Conservation (phyloP, 2,888 invertebrate genomes). For the Nephrotoma appendiculata region DNA sequence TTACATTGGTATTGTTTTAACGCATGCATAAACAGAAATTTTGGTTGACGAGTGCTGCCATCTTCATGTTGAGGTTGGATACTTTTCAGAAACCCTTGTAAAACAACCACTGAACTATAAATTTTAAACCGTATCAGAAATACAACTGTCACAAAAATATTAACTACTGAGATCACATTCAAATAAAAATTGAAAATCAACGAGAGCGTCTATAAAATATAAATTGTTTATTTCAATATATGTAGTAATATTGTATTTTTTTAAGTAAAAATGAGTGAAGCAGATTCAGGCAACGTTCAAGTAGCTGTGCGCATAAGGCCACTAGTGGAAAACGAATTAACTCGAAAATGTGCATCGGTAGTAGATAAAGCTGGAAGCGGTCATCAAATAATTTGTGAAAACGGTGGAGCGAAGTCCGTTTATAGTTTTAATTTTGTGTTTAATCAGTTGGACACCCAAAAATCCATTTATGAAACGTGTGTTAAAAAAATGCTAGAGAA, state of each 20-base stretch:
- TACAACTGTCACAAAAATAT: not conserved
- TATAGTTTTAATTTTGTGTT: constrained; percentile 81
- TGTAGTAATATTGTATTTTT: not conserved
- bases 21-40: too few relatives aligned
- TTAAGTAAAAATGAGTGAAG: not conserved
- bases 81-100: too few relatives aligned
- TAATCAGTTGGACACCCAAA: constrained; percentile 50
- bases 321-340: constrained; percentile 53
- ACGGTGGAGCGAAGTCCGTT: not conserved
- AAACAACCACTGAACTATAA: not conserved
- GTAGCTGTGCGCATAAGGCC: constrained; percentile 78
- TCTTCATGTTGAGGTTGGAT: too few relatives aligned
- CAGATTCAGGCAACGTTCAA: constrained; percentile 24
- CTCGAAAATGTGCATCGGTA: constrained; percentile 60
- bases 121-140: not conserved
- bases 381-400: constrained; percentile 50
- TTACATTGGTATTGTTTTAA: too few relatives aligned
- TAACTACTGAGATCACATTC: not conserved
- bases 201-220: not conserved
- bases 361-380: constrained; percentile 47
- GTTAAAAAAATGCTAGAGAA: constrained; percentile 55
- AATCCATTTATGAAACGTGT: constrained; percentile 55
- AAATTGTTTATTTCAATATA: not conserved
- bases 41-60: too few relatives aligned
- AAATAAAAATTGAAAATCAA: not conserved